Conservation (phyloP, 2,113 vertebrate species). For the Lynx canadensis region DNA sequence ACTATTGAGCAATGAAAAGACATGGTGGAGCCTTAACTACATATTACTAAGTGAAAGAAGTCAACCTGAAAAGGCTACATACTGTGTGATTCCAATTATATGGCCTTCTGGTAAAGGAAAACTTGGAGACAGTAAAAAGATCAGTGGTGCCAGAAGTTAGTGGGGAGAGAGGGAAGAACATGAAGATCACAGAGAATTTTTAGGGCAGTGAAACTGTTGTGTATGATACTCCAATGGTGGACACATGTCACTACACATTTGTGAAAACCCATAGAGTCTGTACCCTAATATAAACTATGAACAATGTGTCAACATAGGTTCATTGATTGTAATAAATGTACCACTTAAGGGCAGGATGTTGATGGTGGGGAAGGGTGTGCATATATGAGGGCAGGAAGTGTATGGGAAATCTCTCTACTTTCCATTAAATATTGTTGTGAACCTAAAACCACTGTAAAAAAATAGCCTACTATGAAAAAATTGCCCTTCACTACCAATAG, state of each 20-base stretch:
- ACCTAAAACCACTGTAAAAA: background rate
- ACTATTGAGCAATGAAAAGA: background rate
- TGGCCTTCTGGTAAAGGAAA: background rate
- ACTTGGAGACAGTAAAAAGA: background rate
- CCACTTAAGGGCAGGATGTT: background rate
- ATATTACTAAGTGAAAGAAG: slow-evolving; percentile 10
- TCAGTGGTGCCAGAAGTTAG: background rate
- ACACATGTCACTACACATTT: background rate
- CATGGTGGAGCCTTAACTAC: background rate
- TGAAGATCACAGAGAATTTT: background rate
- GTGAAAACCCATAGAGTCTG: background rate
- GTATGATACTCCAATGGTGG: background rate
- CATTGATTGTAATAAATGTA: background rate
- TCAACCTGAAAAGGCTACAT: background rate
- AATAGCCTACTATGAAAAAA: background rate
- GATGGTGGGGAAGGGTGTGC: background rate
- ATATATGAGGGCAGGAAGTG: no score
- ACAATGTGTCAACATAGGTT: background rate
- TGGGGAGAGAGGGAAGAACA: background rate
- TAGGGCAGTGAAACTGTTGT: background rate
- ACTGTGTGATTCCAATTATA: background rate
- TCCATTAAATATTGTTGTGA: background rate
- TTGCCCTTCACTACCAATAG: background rate
- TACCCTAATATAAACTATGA: background rate
- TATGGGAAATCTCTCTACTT: background rate